A percentile compares a stretch with the other conserved stretches of the same genome.
These are phyloP conservation scores for Sus scrofa DNA, from an alignment of 2,113 vertebrate species.

Conservation along the genomic window T2T-Sscrofa CM000821.6:7743001-7743500, in stretches of 20 bases:
- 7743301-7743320: background rate
- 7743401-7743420: background rate
- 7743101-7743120: background rate
- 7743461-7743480: background rate
- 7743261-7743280: background rate
- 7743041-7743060: background rate
- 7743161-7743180: background rate
- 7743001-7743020: background rate
- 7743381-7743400: background rate
- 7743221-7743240: background rate
- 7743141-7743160: background rate
- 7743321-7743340: background rate
- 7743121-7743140: background rate
- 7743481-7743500: background rate
- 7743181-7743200: background rate
- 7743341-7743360: background rate
- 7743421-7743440: background rate
- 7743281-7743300: background rate
- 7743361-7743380: rapidly evolving
- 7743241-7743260: background rate
- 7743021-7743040: background rate
- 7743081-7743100: background rate
- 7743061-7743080: background rate
- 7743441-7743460: background rate
- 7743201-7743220: background rate